Conservation (phyloP, 2,888 invertebrate genomes). For the Perizoma affinitatum region DNA sequence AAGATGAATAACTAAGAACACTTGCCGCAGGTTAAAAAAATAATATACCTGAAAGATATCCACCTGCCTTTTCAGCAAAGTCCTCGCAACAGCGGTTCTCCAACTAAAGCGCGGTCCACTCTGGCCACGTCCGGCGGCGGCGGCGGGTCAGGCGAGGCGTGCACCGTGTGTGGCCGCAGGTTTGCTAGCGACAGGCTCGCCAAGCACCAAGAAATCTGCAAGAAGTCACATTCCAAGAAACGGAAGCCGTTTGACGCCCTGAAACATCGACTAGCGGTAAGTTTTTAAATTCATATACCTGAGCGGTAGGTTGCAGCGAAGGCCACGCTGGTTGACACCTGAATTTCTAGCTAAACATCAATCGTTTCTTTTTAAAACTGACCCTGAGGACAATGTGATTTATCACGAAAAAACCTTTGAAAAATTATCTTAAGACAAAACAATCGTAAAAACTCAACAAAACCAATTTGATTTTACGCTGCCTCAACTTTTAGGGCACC, state of each 20-base stretch:
- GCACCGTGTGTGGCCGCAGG: constrained; percentile 90
- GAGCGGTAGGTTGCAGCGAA: background rate
- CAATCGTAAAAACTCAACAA: background rate
- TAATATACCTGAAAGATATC: no score
- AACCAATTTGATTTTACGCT: constrained; percentile 21
- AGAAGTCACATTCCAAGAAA: constrained; percentile 90
- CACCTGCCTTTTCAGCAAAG: constrained; percentile 13
- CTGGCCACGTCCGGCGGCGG: constrained; percentile 19
- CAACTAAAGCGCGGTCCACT: constrained; percentile 21
- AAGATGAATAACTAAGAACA: no score
- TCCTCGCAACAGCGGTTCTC: constrained; percentile 20
- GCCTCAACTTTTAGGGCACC: constrained; percentile 43
- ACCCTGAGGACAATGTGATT: no score
- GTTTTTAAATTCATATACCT: constrained; percentile 33
- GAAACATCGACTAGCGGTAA: constrained; percentile 90
- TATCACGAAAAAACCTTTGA: no score
- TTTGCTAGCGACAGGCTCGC: constrained; percentile 92
- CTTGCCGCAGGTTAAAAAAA: no score
- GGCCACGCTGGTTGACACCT: no score
- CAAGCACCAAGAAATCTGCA: constrained; percentile 94
- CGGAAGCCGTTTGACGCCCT: constrained; percentile 96
- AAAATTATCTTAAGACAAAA: no score
- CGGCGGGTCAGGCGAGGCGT: constrained; percentile 66
- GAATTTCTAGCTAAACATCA: no score
- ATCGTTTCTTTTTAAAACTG: no score